A percentile compares a stretch with the other conserved stretches of the same genome.
These are phyloP conservation scores for Ormyrus pomaceus DNA, from an alignment of 2,888 invertebrate species.

Conservation along the genomic window DNA sequence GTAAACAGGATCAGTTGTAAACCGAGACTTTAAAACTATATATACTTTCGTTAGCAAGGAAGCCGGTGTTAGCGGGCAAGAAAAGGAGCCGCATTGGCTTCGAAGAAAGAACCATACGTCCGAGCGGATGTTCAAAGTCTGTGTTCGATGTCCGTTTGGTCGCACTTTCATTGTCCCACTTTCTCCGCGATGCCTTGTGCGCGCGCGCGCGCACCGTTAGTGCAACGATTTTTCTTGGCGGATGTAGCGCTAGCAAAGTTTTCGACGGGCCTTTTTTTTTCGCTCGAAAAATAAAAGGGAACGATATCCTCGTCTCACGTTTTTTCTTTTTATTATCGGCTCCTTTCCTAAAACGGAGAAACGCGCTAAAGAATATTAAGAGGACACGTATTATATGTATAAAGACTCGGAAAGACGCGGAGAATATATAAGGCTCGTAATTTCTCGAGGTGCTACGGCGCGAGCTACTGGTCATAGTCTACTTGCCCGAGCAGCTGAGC, in stretches of 20 bases:
- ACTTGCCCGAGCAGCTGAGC: slow-evolving; percentile 68
- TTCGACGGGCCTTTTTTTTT: not conserved
- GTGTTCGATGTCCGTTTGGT: slow-evolving; percentile 62
- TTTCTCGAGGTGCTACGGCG: slow-evolving; percentile 1
- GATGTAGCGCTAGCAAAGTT: slow-evolving; percentile 31
- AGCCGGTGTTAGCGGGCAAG: not conserved
- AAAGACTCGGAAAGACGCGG: not conserved
- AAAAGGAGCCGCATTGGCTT: not conserved
- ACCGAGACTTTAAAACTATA: too few species aligned
- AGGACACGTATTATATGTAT: not conserved
- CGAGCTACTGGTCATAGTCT: slow-evolving; percentile 68
- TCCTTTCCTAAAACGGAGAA: too few species aligned
- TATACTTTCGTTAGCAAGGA: not conserved
- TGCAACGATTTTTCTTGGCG: slow-evolving; percentile 45
- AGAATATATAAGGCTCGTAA: not conserved
- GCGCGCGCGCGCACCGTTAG: slow-evolving; percentile 19
- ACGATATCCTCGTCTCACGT: not conserved
- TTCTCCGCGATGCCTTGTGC: slow-evolving; percentile 64
- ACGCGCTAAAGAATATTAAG: too few species aligned
- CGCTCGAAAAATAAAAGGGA: too few species aligned
- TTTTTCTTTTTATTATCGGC: not conserved
- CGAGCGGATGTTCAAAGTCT: slow-evolving; percentile 43
- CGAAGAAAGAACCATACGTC: slow-evolving; percentile 31
- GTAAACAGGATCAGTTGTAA: too few species aligned
- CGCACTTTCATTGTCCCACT: slow-evolving; percentile 75